A percentile compares a stretch with the other conserved stretches of the same genome.
These are phyloP conservation scores for Xenopus petersii DNA, from an alignment of 2,797 vertebrate genomes.

Conservation along the genomic window DNA sequence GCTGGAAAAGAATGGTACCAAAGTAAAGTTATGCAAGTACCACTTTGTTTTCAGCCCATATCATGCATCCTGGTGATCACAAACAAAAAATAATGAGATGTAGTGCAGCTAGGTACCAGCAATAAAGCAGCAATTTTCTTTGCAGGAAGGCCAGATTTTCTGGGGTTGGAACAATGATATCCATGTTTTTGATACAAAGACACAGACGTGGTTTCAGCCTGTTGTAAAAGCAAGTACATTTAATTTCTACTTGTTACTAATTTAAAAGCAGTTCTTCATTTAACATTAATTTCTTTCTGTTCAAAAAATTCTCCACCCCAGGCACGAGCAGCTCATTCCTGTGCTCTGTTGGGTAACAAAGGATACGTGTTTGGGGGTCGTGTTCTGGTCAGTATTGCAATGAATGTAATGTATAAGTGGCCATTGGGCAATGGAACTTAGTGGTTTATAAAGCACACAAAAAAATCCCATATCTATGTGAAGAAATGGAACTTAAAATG, in stretches of 20 bases:
- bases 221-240: slow-evolving; percentile 70
- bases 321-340: slow-evolving; percentile 85
- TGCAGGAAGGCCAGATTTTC: slow-evolving; percentile 80
- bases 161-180: slow-evolving; percentile 97
- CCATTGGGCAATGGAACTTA: too few relatives aligned
- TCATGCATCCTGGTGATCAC: too few relatives aligned
- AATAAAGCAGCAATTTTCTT: slow-evolving; percentile 30
- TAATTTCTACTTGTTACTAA: not conserved
- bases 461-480: too few relatives aligned
- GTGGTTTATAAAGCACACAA: too few relatives aligned
- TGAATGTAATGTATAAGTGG: not conserved
- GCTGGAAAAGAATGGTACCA: too few relatives aligned
- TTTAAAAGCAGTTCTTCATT: not conserved
- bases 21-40: too few relatives aligned
- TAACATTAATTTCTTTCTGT: slow-evolving; percentile 30
- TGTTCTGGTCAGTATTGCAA: slow-evolving; percentile 78
- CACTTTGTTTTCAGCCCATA: too few relatives aligned
- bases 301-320: slow-evolving; percentile 80
- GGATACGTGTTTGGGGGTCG: slow-evolving; percentile 90
- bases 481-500: too few relatives aligned
- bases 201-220: slow-evolving; percentile 79
- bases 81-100: too few relatives aligned
- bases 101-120: not conserved
- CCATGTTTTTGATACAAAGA: slow-evolving; percentile 82
- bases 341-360: slow-evolving; percentile 75